Conservation (phyloP, 2,797 vertebrate genomes). For the Esox lucius region DNA sequence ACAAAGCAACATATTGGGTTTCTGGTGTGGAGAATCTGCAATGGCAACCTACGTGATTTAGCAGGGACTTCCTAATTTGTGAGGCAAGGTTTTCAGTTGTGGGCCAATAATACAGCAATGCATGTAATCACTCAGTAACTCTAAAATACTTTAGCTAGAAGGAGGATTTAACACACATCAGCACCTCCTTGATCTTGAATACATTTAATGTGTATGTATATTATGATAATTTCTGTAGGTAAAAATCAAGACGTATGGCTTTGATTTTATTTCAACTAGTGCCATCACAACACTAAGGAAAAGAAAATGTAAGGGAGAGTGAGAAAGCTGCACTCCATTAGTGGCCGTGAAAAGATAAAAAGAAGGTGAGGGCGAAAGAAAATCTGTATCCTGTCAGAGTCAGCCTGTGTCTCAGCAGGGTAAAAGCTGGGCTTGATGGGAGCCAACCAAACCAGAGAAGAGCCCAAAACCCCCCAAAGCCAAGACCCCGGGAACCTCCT, state of each 20-base stretch:
- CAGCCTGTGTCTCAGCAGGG: not conserved
- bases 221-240: not conserved
- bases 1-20: not conserved
- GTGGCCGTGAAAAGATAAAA: not conserved
- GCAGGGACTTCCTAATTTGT: conserved; percentile 2
- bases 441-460: not conserved
- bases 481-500: not conserved
- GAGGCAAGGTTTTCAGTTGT: not conserved
- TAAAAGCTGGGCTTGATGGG: not conserved
- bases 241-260: not conserved
- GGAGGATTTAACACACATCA: too few species aligned
- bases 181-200: not conserved
- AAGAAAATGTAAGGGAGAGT: not conserved
- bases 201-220: not conserved
- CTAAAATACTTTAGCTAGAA: too few species aligned
- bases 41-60: conserved; percentile 7
- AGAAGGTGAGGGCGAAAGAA: not conserved
- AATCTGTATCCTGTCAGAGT: conserved; percentile 1
- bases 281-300: not conserved
- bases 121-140: not conserved
- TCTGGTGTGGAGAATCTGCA: conserved; percentile 17
- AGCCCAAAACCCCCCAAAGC: not conserved
- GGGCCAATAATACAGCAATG: not conserved
- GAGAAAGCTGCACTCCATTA: not conserved
- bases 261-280: not conserved